Base-by-base conservation (phyloP, 2,888 invertebrate species). In the Oconnorella tubifera region DNA sequence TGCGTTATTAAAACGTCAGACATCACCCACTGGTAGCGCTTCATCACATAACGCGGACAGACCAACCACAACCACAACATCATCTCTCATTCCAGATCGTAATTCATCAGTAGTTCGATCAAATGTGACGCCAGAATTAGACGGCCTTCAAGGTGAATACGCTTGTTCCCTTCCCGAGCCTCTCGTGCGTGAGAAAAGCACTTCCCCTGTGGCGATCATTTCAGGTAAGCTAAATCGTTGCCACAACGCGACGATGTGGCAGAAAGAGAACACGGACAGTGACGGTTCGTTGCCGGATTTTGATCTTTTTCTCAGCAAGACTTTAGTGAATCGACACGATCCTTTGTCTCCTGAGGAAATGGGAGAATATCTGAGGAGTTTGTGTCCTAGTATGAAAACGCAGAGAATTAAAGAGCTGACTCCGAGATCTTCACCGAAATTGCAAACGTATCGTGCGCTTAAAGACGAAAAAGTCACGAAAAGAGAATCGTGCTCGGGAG, bases 291-390 rank as follows among this genome's bases (percentile, higher is more conserved):
- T 68, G 14, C 71, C 71, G 3, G 71, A 71, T 29, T 60, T 70
- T 14, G 71, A 71, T 56, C 51, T 27, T 32, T 67, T 61, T 48
- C 66, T 70, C 31, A 67, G 63, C n/a, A 70, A 69, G 55, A 68
- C 67, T 1, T 56, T 71, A 49, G 59, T 31, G 6, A 63, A 61
- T 23, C 50, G 53, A 14, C 33, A 57, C 19, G 65, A 74, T 55
- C 77, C 76, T 1, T 68, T 76, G 23, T 72, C 75, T 56, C 74
- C 77, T 0, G 71, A 72, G 63, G 75, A 78, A 33, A 70, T 78
- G 49, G 75, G 77, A 61, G 68, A 70, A 25, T 76, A 77, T 55
- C 69, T 78, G 3, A 68, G 53, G 4, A 51, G 25, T 51, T 27
- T 51, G 14, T 51, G 25, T 27, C 53, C 53, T 19, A n/a, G n/a